Base-by-base conservation (phyloP, 1,140 invertebrate genomes). In the Lepidurus couesii region DNA sequence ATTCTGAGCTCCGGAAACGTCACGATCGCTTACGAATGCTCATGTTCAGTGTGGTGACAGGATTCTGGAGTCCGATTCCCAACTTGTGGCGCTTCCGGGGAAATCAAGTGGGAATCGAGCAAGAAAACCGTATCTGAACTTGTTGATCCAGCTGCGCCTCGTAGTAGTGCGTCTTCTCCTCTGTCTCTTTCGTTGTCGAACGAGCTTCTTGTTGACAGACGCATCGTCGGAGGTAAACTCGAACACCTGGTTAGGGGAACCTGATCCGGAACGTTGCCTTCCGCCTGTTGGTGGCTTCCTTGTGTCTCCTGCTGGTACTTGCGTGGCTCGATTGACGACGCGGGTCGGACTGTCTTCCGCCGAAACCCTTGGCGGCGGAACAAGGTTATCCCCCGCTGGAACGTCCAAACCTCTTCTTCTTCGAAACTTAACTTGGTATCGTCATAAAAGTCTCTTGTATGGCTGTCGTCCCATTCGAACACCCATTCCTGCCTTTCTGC, bases 141-240 rank as follows among this genome's bases (percentile, higher is more conserved):
- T 7, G 53, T 21, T 7, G 53, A 65, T 13, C 53, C 53, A 65
- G 53, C 53, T 65, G 53, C 6, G n/a, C 16, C 21, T 7, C 4
- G 53, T 16, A 16, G 7, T 21, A 21, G 16, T n/a, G 21, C 16
- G 53, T 65, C 21, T 65, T 16, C 53, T 65, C 53, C 53, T 65
- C 53, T 65, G 53, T 21, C 13, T 21, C 53, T 16, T 65, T 13
- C 53, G 16, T 65, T 65, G 53, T 65, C 53, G 53, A 21, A 4
- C 21, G 53, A n/a, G 16, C 13, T 65, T 13, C 16, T 65, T 65
- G 53, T 65, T 65, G 53, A 65, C 53, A 65, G 53, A 65, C 53
- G 53, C 53, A 65, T 65, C 53, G 8, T 21, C 53, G 53, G 53
- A 9, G 53, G 53, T 65, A 65, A 65, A 65, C 53, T 65, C 53